These are phyloP conservation scores for Cosmorhoe ocellata DNA, from an alignment of 2,888 invertebrate species.

Conservation along the genomic window DNA sequence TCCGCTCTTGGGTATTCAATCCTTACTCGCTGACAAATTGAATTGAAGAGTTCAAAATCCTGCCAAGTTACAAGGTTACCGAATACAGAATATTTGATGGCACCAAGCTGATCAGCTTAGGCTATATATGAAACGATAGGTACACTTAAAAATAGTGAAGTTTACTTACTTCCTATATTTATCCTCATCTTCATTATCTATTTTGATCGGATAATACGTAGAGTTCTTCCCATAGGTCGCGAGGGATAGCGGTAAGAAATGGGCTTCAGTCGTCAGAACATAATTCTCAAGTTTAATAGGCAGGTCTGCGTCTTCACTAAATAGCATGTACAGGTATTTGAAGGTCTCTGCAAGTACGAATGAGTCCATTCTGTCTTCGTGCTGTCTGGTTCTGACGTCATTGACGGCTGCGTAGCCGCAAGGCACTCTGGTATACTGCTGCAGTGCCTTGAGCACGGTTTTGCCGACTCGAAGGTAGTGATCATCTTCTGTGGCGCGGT, in stretches of 20 bases:
- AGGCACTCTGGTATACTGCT: conserved; percentile 94
- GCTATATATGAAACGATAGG: too few species aligned
- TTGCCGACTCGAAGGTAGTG: conserved; percentile 96
- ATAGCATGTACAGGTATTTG: conserved; percentile 97
- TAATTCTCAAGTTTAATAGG: conserved; percentile 92
- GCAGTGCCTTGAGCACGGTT: conserved; percentile 92
- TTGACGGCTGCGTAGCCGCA: conserved; percentile 99
- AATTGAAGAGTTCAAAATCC: too few species aligned
- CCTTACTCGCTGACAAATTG: too few species aligned
- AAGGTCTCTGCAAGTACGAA: conserved; percentile 99
- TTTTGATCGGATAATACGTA: conserved; percentile 68
- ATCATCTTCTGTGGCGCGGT: conserved; percentile 96
- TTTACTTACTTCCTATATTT: conserved; percentile 66
- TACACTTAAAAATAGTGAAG: too few species aligned
- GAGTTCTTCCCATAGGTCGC: conserved; percentile 84
- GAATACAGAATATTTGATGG: neutral
- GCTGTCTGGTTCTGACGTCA: conserved; percentile 93
- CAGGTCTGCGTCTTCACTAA: conserved; percentile 92
- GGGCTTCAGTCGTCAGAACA: conserved; percentile 96
- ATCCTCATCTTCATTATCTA: conserved; percentile 72
- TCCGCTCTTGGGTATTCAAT: too few species aligned
- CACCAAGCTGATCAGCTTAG: too few species aligned
- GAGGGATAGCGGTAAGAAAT: conserved; percentile 94
- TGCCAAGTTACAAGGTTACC: too few species aligned
- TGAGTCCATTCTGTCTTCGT: conserved; percentile 99